phyloP scores from a whole-genome alignment of 2,888 invertebrate species.

The Homarus gammarus region DNA sequence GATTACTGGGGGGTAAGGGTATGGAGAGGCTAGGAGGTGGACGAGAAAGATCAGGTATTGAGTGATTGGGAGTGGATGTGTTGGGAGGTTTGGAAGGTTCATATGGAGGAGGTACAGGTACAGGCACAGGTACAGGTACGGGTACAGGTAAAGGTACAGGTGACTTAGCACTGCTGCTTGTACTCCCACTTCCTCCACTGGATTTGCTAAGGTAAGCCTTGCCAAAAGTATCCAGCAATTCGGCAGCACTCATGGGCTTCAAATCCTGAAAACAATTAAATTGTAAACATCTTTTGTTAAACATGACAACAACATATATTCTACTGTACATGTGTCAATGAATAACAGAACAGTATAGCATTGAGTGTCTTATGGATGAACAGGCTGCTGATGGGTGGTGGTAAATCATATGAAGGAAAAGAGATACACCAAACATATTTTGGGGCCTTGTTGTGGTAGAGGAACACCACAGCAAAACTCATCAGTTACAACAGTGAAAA shows the following conservation, averaged over 20 bases:
- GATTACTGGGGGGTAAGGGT: conserved; percentile 54
- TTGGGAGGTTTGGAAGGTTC: conserved; percentile 41
- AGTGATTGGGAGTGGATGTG: conserved; percentile 30
- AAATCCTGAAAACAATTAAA: conserved; percentile 63
- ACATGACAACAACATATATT: too few species aligned
- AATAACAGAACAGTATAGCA: too few species aligned
- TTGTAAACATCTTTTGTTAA: not conserved
- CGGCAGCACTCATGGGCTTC: conserved; percentile 75
- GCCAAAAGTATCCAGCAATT: conserved; percentile 74
- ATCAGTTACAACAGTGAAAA: too few species aligned
- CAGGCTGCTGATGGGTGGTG: too few species aligned
- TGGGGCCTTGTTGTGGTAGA: too few species aligned
- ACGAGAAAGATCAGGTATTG: conserved; percentile 62
- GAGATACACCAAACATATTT: too few species aligned
- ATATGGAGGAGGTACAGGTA: conserved; percentile 18
- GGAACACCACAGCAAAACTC: too few species aligned
- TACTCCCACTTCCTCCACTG: conserved; percentile 31
- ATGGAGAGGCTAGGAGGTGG: conserved; percentile 67
- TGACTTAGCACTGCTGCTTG: conserved; percentile 32
- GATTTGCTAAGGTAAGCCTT: conserved; percentile 55
- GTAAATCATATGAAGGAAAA: too few species aligned
- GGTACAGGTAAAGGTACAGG: too few species aligned
- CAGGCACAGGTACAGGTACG: too few species aligned
- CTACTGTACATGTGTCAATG: too few species aligned
- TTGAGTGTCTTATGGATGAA: too few species aligned